phyloP scores from a whole-genome alignment of 2,113 vertebrate genomes.

The Physeter macrocephalus region DNA sequence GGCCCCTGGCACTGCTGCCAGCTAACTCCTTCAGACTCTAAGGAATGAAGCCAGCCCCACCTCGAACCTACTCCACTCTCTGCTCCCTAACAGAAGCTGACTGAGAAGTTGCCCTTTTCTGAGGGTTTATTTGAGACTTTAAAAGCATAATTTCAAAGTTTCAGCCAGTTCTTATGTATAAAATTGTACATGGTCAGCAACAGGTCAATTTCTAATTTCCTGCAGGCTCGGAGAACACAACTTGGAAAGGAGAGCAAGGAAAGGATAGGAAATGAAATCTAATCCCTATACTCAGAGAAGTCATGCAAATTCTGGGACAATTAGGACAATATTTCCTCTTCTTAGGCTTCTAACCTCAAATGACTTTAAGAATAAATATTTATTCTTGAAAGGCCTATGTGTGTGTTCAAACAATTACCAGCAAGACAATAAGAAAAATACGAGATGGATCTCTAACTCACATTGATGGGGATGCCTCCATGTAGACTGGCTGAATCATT shows the following conservation, averaged over 20 bases:
- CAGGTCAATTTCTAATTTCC: background rate
- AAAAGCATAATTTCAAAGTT: background rate
- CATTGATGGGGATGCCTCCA: background rate
- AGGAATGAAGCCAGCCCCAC: background rate
- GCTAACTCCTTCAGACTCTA: background rate
- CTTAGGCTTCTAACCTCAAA: background rate
- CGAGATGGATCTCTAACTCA: background rate
- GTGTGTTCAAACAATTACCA: background rate
- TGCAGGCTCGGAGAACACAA: background rate
- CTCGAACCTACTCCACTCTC: background rate
- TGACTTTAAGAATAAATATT: background rate
- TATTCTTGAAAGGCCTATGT: background rate
- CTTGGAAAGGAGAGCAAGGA: background rate
- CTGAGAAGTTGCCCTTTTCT: background rate
- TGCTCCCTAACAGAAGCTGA: background rate
- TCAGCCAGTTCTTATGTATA: background rate
- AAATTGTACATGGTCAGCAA: background rate
- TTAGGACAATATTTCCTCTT: background rate
- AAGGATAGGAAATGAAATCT: background rate
- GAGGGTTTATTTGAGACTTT: background rate
- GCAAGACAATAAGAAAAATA: background rate
- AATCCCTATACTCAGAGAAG: background rate
- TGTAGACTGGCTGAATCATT: background rate
- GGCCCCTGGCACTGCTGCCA: background rate
- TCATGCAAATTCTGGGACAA: background rate